These are phyloP conservation scores for Lates calcarifer DNA, from an alignment of 2,113 vertebrate species.

Conservation along the genomic window DNA sequence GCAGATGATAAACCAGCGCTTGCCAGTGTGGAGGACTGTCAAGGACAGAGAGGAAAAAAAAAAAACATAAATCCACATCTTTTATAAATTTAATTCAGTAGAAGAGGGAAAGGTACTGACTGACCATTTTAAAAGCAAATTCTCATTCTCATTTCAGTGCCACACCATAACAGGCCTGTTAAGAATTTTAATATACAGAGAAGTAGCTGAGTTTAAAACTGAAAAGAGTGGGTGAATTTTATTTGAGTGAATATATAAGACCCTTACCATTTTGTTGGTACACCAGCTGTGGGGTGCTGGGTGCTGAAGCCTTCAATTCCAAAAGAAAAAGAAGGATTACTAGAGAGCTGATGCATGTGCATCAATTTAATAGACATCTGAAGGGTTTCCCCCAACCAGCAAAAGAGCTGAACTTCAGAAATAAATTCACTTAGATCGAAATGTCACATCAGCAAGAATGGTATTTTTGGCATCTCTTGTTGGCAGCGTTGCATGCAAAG, in stretches of 20 bases:
- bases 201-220: neutral
- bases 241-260: neutral
- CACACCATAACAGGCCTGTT: neutral
- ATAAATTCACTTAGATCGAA: conserved; percentile 53
- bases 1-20: conserved; percentile 98
- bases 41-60: conserved; percentile 55
- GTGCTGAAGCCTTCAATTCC: conserved; percentile 80
- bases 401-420: conserved; percentile 30
- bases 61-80: conserved; percentile 8
- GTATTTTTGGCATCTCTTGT: conserved; percentile 48
- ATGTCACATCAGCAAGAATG: conserved; percentile 54
- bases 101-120: neutral
- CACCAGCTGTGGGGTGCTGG: conserved; percentile 85
- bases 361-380: conserved; percentile 26
- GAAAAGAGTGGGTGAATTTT: neutral
- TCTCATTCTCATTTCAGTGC: neutral
- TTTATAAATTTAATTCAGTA: conserved; percentile 13
- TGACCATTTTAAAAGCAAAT: neutral
- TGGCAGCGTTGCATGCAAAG: conserved; percentile 48
- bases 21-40: conserved; percentile 95
- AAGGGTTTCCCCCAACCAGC: conserved; percentile 24
- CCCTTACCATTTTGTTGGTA: conserved; percentile 96
- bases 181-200: neutral
- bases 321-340: conserved; percentile 54
- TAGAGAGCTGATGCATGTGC: conserved; percentile 8